A percentile compares a stretch with the other conserved stretches of the same genome.
Evolutionary conservation across 2,888 invertebrate species (phyloP).

Genomic region (Oegoconia quadripuncta): DNA sequence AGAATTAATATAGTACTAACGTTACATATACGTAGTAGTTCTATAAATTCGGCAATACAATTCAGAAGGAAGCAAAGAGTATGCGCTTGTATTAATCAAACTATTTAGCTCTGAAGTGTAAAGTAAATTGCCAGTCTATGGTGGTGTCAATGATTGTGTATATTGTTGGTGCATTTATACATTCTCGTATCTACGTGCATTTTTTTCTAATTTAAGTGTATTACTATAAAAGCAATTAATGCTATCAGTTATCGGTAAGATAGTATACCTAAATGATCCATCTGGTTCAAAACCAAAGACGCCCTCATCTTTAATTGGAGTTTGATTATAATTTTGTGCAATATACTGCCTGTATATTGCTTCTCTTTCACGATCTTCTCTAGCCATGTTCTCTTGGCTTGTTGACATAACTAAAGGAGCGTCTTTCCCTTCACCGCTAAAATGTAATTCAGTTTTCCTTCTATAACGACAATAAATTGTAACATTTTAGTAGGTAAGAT

Average conservation of each 20-base stretch:
- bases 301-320: slow-evolving; percentile 80
- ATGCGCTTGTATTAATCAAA: not conserved
- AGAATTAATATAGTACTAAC: no score
- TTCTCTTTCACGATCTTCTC: slow-evolving; percentile 67
- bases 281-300: slow-evolving; percentile 76
- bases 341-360: slow-evolving; percentile 64
- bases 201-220: slow-evolving; percentile 2
- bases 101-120: slow-evolving; percentile 4
- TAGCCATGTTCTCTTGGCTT: slow-evolving; percentile 81
- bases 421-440: slow-evolving; percentile 69
- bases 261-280: slow-evolving; percentile 67
- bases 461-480: slow-evolving; percentile 31
- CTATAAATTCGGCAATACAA: no score
- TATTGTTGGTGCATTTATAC: slow-evolving; percentile 24
- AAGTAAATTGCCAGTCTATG: slow-evolving; percentile 20
- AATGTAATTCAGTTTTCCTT: slow-evolving; percentile 70
- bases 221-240: slow-evolving; percentile 12
- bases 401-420: slow-evolving; percentile 76
- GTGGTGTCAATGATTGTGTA: slow-evolving; percentile 19
- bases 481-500: not conserved
- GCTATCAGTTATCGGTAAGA: not conserved
- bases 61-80: slow-evolving; percentile 18
- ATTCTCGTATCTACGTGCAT: slow-evolving; percentile 18
- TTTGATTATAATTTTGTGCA: slow-evolving; percentile 73
- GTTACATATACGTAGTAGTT: no score